These are phyloP conservation scores for Cotesia vestalis DNA, from an alignment of 1,140 invertebrate species.

Conservation along the genomic window DNA sequence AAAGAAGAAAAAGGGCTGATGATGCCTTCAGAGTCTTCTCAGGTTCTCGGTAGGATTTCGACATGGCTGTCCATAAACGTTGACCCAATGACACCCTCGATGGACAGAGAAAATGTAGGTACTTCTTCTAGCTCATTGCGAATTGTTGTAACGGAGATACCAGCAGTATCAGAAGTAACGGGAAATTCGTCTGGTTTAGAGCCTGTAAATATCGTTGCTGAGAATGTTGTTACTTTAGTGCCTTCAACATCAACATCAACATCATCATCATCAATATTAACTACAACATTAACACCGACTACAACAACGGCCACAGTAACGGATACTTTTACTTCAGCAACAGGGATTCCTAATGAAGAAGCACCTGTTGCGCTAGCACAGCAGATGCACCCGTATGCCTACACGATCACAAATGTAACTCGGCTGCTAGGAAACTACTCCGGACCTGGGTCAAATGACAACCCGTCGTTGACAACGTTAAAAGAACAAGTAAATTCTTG, in stretches of 20 bases:
- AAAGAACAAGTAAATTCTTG: slow-evolving; percentile 43
- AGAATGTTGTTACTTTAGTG: slow-evolving; percentile 24
- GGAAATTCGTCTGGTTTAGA: slow-evolving; percentile 36
- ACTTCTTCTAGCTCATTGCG: slow-evolving; percentile 32
- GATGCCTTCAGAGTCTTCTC: background rate
- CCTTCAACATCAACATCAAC: slow-evolving; percentile 32
- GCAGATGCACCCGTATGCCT: slow-evolving; percentile 61
- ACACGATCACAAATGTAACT: slow-evolving; percentile 64
- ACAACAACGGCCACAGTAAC: slow-evolving; percentile 29
- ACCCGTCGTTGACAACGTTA: slow-evolving; percentile 31
- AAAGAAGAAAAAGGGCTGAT: background rate
- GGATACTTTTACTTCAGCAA: slow-evolving; percentile 6
- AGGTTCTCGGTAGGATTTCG: slow-evolving; percentile 16
- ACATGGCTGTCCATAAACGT: slow-evolving; percentile 37
- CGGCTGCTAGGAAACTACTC: slow-evolving; percentile 63
- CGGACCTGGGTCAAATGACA: slow-evolving; percentile 56
- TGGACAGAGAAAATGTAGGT: background rate
- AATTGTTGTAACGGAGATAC: slow-evolving; percentile 45
- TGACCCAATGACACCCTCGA: slow-evolving; percentile 26
- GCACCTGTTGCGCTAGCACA: slow-evolving; percentile 45
- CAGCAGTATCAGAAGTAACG: slow-evolving; percentile 25
- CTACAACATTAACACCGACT: slow-evolving; percentile 20
- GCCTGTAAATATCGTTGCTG: slow-evolving; percentile 10
- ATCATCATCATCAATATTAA: no score
- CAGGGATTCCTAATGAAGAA: background rate